Conservation (phyloP, 1,140 invertebrate genomes). For the Physella acuta region DNA sequence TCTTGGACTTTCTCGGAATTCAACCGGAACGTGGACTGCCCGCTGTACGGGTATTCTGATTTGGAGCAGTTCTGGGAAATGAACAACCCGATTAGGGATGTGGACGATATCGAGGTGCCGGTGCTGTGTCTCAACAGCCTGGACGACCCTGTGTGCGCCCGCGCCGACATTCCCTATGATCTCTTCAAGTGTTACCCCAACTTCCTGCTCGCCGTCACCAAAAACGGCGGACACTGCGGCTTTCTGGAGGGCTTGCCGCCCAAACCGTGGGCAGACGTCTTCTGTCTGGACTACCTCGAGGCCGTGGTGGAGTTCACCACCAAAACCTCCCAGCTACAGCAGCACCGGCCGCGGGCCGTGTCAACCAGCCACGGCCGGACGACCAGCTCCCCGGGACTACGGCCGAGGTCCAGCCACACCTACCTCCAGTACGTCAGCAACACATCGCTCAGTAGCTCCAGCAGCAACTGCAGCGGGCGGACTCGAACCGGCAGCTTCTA, state of each 20-base stretch:
- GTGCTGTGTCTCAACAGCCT: slow-evolving; percentile 49
- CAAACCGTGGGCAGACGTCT: slow-evolving; percentile 37
- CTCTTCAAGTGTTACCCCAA: slow-evolving; percentile 45
- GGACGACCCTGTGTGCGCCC: slow-evolving; percentile 46
- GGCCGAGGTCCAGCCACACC: background rate
- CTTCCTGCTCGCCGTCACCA: slow-evolving; percentile 41
- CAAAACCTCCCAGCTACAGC: slow-evolving; percentile 3
- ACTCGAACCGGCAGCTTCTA: background rate
- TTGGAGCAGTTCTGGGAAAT: slow-evolving; percentile 48
- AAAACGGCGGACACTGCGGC: slow-evolving; percentile 47
- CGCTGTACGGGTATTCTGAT: slow-evolving; percentile 35
- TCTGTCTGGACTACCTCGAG: slow-evolving; percentile 42
- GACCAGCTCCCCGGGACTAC: background rate
- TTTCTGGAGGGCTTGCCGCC: slow-evolving; percentile 39
- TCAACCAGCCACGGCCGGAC: background rate
- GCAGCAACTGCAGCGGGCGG: no score
- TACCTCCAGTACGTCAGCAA: background rate
- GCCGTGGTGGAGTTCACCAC: slow-evolving; percentile 40
- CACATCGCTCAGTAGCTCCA: background rate
- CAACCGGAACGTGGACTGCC: slow-evolving; percentile 41
- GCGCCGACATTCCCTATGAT: slow-evolving; percentile 40
- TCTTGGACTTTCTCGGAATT: slow-evolving; percentile 38
- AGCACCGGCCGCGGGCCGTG: slow-evolving; percentile 1
- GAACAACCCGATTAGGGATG: slow-evolving; percentile 52
- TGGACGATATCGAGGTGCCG: slow-evolving; percentile 54